Evolutionary conservation across 2,113 vertebrate species (phyloP).

Genomic region (Corythoichthys intestinalis): DNA sequence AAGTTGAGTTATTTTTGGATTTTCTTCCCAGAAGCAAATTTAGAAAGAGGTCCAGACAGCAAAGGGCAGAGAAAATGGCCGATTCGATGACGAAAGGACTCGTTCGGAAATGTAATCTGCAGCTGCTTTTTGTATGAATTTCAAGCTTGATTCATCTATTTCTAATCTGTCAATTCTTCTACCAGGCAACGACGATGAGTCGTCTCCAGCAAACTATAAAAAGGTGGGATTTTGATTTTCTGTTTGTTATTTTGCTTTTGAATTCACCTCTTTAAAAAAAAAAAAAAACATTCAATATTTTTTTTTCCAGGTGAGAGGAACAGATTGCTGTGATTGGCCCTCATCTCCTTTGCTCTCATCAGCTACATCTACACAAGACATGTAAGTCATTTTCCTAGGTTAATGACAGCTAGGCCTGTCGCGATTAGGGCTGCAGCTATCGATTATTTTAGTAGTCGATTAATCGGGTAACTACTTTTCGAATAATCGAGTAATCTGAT

Average conservation of each 20-base stretch:
- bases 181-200: slow-evolving; percentile 73
- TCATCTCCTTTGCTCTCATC: slow-evolving; percentile 34
- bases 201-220: slow-evolving; percentile 68
- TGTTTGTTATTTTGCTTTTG: rapidly evolving
- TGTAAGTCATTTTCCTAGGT: slow-evolving; percentile 52
- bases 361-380: slow-evolving; percentile 45
- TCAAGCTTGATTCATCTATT: not conserved
- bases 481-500: too few species aligned
- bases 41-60: slow-evolving; percentile 27
- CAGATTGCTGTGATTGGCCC: slow-evolving; percentile 58
- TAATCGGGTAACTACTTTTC: too few species aligned
- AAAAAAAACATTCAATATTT: not conserved
- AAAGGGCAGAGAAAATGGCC: slow-evolving; percentile 28
- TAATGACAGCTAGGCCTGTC: not conserved
- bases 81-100: slow-evolving; percentile 57
- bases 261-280: not conserved
- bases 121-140: rapidly evolving
- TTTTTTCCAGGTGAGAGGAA: slow-evolving; percentile 52
- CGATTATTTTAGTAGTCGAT: too few species aligned
- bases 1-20: not conserved
- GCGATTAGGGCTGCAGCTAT: too few species aligned
- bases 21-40: slow-evolving; percentile 36
- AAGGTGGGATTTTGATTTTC: slow-evolving; percentile 70
- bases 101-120: slow-evolving; percentile 66
- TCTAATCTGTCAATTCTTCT: slow-evolving; percentile 16